Percentiles rank a stretch among this genome's conserved stretches.
These are phyloP conservation scores for Oncorhynchus kisutch DNA, from an alignment of 2,113 vertebrate species.

Conservation along the genomic window DNA sequence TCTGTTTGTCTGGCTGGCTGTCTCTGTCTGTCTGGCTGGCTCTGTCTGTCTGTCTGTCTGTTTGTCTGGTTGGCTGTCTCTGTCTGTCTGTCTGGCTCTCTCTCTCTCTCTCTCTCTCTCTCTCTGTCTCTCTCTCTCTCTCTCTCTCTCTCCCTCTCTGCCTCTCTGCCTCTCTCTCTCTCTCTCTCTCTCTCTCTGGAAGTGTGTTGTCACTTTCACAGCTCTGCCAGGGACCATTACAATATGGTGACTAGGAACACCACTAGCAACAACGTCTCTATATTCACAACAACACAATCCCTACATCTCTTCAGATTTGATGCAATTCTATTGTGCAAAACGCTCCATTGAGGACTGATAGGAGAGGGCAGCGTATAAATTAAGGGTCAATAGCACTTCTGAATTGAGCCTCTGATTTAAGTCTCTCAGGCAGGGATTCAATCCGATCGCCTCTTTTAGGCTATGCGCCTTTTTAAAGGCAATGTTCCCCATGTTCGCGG, in stretches of 20 bases:
- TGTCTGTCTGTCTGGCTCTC: neutral
- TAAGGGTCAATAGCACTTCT: neutral
- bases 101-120: neutral
- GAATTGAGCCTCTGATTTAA: too few relatives aligned
- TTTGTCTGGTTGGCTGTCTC: too few relatives aligned
- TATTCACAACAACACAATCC: neutral
- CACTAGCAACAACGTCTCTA: constrained; percentile 17
- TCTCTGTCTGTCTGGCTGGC: neutral
- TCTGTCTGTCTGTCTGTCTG: neutral
- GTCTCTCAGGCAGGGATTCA: too few relatives aligned
- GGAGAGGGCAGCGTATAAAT: neutral
- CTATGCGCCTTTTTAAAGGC: too few relatives aligned
- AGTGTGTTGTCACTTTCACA: neutral
- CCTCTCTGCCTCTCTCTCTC: neutral
- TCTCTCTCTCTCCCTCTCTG: neutral
- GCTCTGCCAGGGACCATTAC: constrained; percentile 17
- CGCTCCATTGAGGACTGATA: too few relatives aligned
- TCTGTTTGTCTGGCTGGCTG: neutral
- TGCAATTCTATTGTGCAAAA: neutral
- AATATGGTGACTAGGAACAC: constrained; percentile 18
- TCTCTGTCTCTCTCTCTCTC: too few relatives aligned
- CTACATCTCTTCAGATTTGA: neutral
- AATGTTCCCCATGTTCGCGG: too few relatives aligned
- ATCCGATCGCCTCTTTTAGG: too few relatives aligned
- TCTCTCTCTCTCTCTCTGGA: neutral